Evolutionary conservation across 1,140 invertebrate genomes (phyloP).

Genomic region (Musca vetustissima): DNA sequence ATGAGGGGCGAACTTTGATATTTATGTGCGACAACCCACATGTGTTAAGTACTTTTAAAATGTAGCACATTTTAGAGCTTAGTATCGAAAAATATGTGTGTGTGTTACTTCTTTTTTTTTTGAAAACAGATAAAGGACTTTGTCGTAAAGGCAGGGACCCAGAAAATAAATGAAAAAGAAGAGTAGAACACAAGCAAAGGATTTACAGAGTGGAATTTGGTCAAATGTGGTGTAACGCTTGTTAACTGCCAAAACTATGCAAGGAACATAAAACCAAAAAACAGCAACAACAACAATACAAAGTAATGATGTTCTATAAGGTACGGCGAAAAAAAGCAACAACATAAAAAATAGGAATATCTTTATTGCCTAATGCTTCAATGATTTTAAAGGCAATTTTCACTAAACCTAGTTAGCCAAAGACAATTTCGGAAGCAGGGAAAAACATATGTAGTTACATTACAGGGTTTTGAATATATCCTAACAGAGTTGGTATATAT

Average conservation of each 20-base stretch:
- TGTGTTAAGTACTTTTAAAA: constrained; percentile 17
- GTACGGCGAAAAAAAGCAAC: not conserved
- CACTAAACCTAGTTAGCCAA: too few relatives aligned
- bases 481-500: too few relatives aligned
- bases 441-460: too few relatives aligned
- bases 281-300: too few relatives aligned
- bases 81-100: constrained; percentile 4
- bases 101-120: not conserved
- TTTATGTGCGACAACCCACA: constrained; percentile 23
- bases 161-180: too few relatives aligned
- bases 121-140: too few relatives aligned
- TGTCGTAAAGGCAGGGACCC: too few relatives aligned
- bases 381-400: constrained; percentile 20
- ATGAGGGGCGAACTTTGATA: not conserved
- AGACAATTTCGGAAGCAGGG: too few relatives aligned
- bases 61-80: constrained; percentile 16
- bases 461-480: too few relatives aligned
- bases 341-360: constrained; percentile 5
- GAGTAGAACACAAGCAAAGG: not conserved
- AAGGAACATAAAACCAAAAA: too few relatives aligned
- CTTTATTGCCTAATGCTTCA: constrained; percentile 25
- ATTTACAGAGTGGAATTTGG: constrained; percentile 14
- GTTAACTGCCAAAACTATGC: too few relatives aligned
- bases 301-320: too few relatives aligned
- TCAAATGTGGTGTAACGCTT: constrained; percentile 20